Evolutionary conservation across 2,797 vertebrate genomes (phyloP).

Genomic region (Lithobates pipiens): DNA sequence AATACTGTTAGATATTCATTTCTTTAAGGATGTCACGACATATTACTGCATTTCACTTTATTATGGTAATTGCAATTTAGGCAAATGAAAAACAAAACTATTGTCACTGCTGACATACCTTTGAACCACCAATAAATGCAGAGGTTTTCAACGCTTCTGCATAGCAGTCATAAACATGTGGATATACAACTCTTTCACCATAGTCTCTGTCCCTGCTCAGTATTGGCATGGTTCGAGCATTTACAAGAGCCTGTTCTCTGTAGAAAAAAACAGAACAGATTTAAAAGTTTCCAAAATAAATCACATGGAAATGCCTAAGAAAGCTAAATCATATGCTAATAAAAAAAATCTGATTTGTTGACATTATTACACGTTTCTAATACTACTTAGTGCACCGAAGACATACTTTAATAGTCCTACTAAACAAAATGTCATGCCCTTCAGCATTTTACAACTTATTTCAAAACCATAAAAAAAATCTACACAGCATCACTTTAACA

Average conservation of each 20-base stretch:
- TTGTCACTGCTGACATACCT: slow-evolving; percentile 75
- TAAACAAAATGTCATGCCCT: not conserved
- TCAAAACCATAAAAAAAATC: not conserved
- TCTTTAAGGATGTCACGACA: too few species aligned
- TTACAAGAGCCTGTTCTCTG: slow-evolving; percentile 91
- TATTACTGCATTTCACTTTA: not conserved
- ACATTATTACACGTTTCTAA: not conserved
- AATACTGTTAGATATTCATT: too few species aligned
- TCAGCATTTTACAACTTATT: not conserved
- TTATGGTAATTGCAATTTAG: not conserved
- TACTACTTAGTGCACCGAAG: not conserved
- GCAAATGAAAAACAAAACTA: not conserved
- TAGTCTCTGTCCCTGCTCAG: slow-evolving; percentile 83
- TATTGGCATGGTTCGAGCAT: slow-evolving; percentile 82
- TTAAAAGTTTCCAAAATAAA: not conserved
- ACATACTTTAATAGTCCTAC: not conserved
- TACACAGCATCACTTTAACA: not conserved
- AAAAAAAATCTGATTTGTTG: not conserved
- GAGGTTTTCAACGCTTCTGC: slow-evolving; percentile 89
- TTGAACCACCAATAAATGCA: slow-evolving; percentile 93
- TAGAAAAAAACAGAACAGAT: slow-evolving; percentile 63
- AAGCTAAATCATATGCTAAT: not conserved
- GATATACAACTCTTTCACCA: slow-evolving; percentile 85
- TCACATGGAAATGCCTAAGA: not conserved
- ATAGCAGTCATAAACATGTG: slow-evolving; percentile 92